Evolutionary conservation across 2,113 vertebrate genomes (phyloP), one percentile per base, ranked within the genome.

Genomic region (Balaeniceps rex): DNA sequence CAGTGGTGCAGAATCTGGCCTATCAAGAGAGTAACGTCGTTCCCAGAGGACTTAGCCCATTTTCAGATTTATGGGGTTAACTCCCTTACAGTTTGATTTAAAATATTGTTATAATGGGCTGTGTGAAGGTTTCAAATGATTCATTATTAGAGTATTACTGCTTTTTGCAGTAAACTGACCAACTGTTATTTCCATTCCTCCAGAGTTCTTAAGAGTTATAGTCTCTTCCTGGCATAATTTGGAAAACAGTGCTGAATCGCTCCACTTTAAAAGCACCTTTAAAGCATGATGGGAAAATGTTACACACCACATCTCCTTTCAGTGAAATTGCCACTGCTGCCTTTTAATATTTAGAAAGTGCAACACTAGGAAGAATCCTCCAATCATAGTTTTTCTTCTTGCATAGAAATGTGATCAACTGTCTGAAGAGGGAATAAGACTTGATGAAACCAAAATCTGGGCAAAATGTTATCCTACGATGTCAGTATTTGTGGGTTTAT

Each of bases 151-250:
- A 87, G 65, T 81, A 87, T 92, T 72, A 46, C 23, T 58, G 34
- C 25, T 91, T 94, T 91, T 91, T 94, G 34, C 52, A 76, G 66
- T 47, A 52, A 91, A 83, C 49, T 2, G 14, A 46, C 69, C 60
- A 87, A 87, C 44, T 61, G 77, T 63, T 96, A 66, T 87, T 95
- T 89, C 94, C 77, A 94, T 95, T 95, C 14, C 58, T 93, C 81
- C 31, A 9, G 64, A 86, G 29, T 57, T 94, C 25, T 6, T 60
- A 79, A 94, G 95, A 94, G 44, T 84, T 95, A 94, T 61, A 75
- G 69, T 22, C 33, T 92, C 44, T 89, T 96, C 49, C 58, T 91
- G 61, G 52, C 54, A 71, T 84, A 89, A 93, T 85, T 93, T 89
- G 63, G 70, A 87, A 97, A 97, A 51, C 66, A 89, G 49, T n/a